Evolutionary conservation across 2,113 vertebrate genomes (phyloP).

Genomic region (Paradoxurus hermaphroditus): DNA sequence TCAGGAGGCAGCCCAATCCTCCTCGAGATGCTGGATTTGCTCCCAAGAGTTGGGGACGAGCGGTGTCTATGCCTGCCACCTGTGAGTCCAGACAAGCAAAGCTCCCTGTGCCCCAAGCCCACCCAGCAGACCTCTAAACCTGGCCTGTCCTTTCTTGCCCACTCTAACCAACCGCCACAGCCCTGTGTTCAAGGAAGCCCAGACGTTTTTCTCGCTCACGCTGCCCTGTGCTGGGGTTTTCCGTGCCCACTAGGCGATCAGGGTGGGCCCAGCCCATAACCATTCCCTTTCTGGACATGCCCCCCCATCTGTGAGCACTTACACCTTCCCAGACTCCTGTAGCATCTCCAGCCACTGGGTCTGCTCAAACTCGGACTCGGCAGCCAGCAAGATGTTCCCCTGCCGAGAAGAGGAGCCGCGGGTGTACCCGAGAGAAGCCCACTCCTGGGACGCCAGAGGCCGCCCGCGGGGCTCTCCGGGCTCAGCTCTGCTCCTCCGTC

Average conservation of each 20-base stretch:
- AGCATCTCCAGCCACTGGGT: conserved; percentile 97
- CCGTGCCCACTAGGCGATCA: not conserved
- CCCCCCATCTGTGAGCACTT: conserved; percentile 74
- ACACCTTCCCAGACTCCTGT: conserved; percentile 98
- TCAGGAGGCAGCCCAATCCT: not conserved
- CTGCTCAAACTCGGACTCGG: conserved; percentile 93
- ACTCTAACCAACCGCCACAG: not conserved
- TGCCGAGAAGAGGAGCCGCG: conserved; percentile 69
- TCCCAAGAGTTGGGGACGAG: not conserved
- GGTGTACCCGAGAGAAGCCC: not conserved
- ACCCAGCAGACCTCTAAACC: not conserved
- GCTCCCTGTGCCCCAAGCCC: not conserved
- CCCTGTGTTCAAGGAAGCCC: not conserved
- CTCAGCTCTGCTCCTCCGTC: not conserved
- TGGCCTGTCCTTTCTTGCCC: not conserved
- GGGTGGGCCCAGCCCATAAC: not conserved
- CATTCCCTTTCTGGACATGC: not conserved
- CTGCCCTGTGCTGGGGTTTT: not conserved
- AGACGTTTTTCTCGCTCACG: not conserved
- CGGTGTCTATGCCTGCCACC: not conserved
- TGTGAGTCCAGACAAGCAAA: not conserved
- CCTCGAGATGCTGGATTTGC: not conserved
- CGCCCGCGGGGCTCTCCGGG: not conserved
- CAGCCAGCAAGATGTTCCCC: conserved; percentile 94
- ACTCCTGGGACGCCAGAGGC: fast-evolving